Evolutionary conservation across 2,113 vertebrate species (phyloP).

Genomic region (Galbula dea): DNA sequence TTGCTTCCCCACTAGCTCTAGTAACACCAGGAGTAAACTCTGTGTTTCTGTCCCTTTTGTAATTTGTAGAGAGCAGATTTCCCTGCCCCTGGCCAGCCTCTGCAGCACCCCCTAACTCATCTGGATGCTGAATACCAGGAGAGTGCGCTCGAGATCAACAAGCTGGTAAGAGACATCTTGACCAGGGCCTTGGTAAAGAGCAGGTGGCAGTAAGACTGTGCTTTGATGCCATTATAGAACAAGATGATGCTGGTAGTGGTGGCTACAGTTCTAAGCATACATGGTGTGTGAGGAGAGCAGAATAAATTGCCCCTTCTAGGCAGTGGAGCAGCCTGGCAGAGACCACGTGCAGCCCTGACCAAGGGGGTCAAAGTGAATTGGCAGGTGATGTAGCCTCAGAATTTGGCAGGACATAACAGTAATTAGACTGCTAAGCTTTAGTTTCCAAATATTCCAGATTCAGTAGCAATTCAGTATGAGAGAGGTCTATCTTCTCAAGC

Average conservation of each 20-base stretch:
- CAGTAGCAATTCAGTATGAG: background rate
- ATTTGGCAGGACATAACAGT: background rate
- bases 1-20: background rate
- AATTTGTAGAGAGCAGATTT: constrained; percentile 43
- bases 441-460: background rate
- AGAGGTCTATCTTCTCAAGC: background rate
- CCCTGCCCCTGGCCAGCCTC: constrained; percentile 75
- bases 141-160: constrained; percentile 82
- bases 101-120: constrained; percentile 79
- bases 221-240: background rate
- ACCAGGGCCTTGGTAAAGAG: background rate
- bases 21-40: background rate
- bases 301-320: background rate
- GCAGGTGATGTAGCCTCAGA: background rate
- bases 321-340: background rate
- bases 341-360: background rate
- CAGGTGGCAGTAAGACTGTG: background rate
- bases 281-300: background rate
- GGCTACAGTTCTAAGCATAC: background rate
- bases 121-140: constrained; percentile 73
- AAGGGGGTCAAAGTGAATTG: background rate
- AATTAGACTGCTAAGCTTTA: background rate
- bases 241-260: background rate
- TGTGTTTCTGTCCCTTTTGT: background rate
- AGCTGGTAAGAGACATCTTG: constrained; percentile 70